Conservation (phyloP, 2,797 vertebrate species). For the Bradypodion pumilum region DNA sequence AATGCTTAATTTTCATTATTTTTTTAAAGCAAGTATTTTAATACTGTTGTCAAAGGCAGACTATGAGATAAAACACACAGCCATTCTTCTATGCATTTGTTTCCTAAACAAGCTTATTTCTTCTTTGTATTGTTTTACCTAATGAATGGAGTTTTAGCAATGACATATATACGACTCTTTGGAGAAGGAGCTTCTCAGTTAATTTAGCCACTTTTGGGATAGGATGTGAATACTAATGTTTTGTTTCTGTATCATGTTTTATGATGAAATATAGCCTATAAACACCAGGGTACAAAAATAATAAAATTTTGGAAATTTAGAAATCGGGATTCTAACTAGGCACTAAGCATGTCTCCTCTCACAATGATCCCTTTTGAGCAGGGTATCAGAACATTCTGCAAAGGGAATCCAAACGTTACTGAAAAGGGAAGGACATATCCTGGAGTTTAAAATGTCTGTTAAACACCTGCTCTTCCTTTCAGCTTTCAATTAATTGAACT, state of each 20-base stretch:
- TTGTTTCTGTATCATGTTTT: background rate
- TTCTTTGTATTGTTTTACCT: background rate
- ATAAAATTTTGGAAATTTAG: too few species aligned
- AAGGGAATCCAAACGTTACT: background rate
- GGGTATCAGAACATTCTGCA: background rate
- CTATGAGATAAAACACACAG: background rate
- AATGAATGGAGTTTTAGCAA: background rate
- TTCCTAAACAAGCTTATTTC: background rate
- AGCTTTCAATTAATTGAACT: background rate
- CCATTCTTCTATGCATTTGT: background rate
- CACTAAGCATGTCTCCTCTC: background rate
- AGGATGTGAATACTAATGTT: background rate
- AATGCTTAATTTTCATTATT: background rate
- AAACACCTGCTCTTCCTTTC: background rate
- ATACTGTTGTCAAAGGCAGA: background rate
- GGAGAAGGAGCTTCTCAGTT: background rate
- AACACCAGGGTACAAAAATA: too few species aligned
- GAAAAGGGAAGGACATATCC: background rate
- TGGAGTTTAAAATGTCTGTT: background rate
- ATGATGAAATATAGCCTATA: background rate
- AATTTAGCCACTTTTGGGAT: background rate
- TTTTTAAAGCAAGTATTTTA: background rate
- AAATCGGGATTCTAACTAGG: too few species aligned
- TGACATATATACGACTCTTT: background rate
- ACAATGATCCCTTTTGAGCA: too few species aligned